phyloP scores from a whole-genome alignment of 1,140 invertebrate genomes.

The Mercenaria mercenaria region DNA sequence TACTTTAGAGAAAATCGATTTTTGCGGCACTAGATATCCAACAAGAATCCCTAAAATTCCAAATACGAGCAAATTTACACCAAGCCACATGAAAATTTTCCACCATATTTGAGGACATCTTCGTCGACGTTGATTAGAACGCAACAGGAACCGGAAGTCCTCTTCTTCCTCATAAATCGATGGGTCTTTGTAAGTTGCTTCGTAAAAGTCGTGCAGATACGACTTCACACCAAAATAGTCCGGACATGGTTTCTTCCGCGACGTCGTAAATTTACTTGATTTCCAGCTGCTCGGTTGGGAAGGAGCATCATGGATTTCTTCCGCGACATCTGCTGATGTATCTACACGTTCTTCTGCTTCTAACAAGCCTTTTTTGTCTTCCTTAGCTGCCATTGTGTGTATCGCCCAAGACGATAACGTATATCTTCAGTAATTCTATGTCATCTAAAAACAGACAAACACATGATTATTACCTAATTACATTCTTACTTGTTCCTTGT shows the following conservation, averaged over 20 bases:
- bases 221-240: constrained; percentile 87
- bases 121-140: constrained; percentile 80
- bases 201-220: constrained; percentile 87
- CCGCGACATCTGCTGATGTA: constrained; percentile 44
- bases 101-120: constrained; percentile 86
- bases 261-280: constrained; percentile 31
- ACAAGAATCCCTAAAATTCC: constrained; percentile 87
- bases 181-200: constrained; percentile 75
- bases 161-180: constrained; percentile 86
- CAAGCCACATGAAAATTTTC: constrained; percentile 86
- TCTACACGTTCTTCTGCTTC: constrained; percentile 13
- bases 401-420: constrained; percentile 16
- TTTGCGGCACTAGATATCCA: constrained; percentile 87
- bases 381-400: constrained; percentile 46
- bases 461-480: no score
- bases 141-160: constrained; percentile 85
- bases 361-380: constrained; percentile 42
- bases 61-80: constrained; percentile 86
- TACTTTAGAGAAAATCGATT: constrained; percentile 85
- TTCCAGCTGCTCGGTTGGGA: constrained; percentile 54
- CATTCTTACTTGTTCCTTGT: no score
- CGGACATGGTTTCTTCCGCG: constrained; percentile 77
- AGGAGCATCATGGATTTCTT: constrained; percentile 69
- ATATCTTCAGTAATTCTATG: neutral
- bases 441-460: constrained; percentile 37